These are phyloP conservation scores for Trachythela sp. DNA, from an alignment of 64 coral and sea anemone species.

Conservation along the genomic window DNA sequence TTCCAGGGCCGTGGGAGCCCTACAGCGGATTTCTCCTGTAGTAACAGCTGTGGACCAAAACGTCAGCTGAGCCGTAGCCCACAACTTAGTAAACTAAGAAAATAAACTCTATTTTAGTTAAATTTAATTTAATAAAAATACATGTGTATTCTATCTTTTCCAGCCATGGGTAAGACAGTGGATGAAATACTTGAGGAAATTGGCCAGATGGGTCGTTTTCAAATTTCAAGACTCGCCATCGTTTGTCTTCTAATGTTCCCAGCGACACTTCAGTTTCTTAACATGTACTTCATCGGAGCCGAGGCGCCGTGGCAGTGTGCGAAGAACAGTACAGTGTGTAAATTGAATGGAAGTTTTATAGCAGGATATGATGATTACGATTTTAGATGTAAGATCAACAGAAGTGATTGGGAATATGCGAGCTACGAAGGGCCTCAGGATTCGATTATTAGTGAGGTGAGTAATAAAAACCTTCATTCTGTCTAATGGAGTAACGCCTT, in stretches of 20 bases:
- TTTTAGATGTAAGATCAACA: slow-evolving; percentile 62
- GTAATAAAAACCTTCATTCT: no score
- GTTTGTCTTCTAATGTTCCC: slow-evolving; percentile 72
- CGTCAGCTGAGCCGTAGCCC: no score
- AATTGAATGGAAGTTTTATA: slow-evolving; percentile 33
- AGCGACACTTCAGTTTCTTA: slow-evolving; percentile 68
- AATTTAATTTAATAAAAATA: no score
- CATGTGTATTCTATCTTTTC: no score
- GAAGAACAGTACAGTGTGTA: slow-evolving; percentile 41
- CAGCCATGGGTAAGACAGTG: slow-evolving; percentile 48
- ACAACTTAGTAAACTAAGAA: no score
- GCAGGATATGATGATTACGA: slow-evolving; percentile 42
- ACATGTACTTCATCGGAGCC: slow-evolving; percentile 76
- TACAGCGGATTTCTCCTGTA: no score
- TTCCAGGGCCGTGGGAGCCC: no score
- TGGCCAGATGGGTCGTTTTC: slow-evolving; percentile 70
- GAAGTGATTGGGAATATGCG: slow-evolving; percentile 76
- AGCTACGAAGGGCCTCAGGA: slow-evolving; percentile 70
- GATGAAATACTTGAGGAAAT: slow-evolving; percentile 59
- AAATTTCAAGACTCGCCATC: slow-evolving; percentile 58
- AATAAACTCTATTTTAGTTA: no score
- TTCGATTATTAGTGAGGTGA: slow-evolving; percentile 77
- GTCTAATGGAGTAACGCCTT: no score
- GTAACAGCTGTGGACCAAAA: no score
- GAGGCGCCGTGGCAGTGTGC: slow-evolving; percentile 87